phyloP scores from a whole-genome alignment of 2,797 vertebrate genomes.

The Sebastes ruberrimus region DNA sequence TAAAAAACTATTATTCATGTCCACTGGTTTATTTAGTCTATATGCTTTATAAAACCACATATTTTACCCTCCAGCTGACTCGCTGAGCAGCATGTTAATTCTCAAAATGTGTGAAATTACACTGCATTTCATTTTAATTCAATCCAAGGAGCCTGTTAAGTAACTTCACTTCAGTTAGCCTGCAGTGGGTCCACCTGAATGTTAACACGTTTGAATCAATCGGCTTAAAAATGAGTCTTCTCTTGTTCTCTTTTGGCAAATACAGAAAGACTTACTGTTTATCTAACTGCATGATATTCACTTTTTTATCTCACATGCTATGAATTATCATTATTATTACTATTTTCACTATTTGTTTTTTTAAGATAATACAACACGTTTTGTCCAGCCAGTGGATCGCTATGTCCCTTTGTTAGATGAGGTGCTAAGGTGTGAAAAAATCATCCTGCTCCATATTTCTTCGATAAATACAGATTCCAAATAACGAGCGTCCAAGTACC shows the following conservation, averaged over 20 bases:
- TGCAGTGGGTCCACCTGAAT: conserved; percentile 33
- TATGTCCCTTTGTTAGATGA: not conserved
- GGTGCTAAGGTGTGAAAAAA: conserved; percentile 34
- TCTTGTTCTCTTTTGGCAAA: not conserved
- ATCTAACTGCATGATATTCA: not conserved
- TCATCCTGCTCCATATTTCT: conserved; percentile 17
- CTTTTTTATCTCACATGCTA: not conserved
- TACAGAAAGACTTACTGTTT: not conserved
- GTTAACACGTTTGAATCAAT: conserved; percentile 36
- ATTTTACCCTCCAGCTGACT: conserved; percentile 17
- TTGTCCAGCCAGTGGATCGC: not conserved
- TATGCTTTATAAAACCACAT: not conserved
- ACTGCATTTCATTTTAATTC: conserved; percentile 22
- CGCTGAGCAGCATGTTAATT: conserved; percentile 18
- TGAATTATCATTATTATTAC: not conserved
- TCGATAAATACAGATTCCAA: conserved; percentile 21
- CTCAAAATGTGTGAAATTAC: conserved; percentile 42
- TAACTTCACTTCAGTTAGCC: conserved; percentile 38
- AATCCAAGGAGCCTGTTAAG: conserved; percentile 49
- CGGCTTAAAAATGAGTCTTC: conserved; percentile 15
- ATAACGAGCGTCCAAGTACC: not conserved
- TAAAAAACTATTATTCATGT: not conserved
- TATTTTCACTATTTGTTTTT: not conserved
- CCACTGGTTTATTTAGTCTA: not conserved
- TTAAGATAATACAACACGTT: conserved; percentile 9